Conservation (phyloP, 2,113 vertebrate species). For the Arothron firmamentum region DNA sequence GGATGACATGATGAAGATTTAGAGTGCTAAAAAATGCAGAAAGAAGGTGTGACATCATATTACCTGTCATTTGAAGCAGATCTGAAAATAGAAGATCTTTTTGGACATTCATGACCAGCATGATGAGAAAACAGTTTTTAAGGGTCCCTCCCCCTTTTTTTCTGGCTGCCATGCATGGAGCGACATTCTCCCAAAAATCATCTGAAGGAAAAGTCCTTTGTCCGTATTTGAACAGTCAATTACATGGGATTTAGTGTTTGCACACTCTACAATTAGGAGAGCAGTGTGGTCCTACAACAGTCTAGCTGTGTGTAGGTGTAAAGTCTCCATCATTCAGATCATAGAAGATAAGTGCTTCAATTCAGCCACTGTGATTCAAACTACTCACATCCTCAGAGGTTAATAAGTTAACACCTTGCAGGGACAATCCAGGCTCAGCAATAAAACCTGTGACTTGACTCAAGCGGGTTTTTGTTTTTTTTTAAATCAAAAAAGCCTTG, state of each 20-base stretch:
- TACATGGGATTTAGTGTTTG: slow-evolving; percentile 35
- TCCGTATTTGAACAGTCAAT: slow-evolving; percentile 54
- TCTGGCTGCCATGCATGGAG: slow-evolving; percentile 35
- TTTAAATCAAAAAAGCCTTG: no score
- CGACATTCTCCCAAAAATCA: slow-evolving; percentile 45
- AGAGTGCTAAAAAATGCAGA: no score
- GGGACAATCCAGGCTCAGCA: no score
- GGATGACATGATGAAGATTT: no score
- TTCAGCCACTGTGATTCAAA: no score
- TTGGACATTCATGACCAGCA: slow-evolving; percentile 23
- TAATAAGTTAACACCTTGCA: no score
- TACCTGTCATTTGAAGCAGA: slow-evolving; percentile 35
- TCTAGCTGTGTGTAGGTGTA: background rate
- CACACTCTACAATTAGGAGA: slow-evolving; percentile 15
- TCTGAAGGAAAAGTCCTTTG: slow-evolving; percentile 41
- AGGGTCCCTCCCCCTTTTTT: no score
- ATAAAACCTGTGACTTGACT: no score
- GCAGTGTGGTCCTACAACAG: background rate
- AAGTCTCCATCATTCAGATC: slow-evolving; percentile 9
- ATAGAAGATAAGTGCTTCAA: background rate
- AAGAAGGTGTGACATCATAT: slow-evolving; percentile 11
- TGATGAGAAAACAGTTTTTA: slow-evolving; percentile 21
- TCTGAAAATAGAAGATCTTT: slow-evolving; percentile 27
- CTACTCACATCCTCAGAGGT: no score
- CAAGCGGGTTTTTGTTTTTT: no score